phyloP scores from a whole-genome alignment of 2,888 invertebrate species.

The Abrostola triplasia region DNA sequence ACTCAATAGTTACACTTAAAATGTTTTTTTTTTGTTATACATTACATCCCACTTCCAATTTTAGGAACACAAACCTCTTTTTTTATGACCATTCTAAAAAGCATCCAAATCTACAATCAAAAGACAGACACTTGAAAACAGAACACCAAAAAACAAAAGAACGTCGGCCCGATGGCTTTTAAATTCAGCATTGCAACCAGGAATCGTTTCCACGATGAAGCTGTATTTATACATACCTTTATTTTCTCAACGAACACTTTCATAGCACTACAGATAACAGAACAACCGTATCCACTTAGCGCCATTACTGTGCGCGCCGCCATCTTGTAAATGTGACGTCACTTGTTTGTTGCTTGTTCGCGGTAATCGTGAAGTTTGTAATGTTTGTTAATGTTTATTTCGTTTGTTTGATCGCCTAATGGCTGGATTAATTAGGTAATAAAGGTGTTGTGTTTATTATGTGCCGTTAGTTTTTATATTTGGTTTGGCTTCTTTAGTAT shows the following conservation, averaged over 20 bases:
- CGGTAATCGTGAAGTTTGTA: conserved; percentile 38
- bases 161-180: too few species aligned
- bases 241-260: neutral
- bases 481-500: neutral
- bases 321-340: conserved; percentile 43
- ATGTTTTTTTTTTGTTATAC: too few species aligned
- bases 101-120: too few species aligned
- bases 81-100: too few species aligned
- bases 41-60: too few species aligned
- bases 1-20: too few species aligned
- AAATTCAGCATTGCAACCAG: too few species aligned
- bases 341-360: conserved; percentile 28
- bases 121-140: too few species aligned
- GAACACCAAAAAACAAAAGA: too few species aligned
- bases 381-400: conserved; percentile 24
- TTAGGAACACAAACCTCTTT: too few species aligned
- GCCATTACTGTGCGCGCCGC: conserved; percentile 33
- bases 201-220: neutral
- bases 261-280: conserved; percentile 21
- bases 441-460: neutral
- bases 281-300: conserved; percentile 33
- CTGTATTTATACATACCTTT: neutral
- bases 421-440: conserved; percentile 1
- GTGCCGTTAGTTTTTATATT: conserved; percentile 4
- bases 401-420: conserved; percentile 31